Evolutionary conservation across 2,888 invertebrate species (phyloP).

Genomic region (Nasonia oneida): DNA sequence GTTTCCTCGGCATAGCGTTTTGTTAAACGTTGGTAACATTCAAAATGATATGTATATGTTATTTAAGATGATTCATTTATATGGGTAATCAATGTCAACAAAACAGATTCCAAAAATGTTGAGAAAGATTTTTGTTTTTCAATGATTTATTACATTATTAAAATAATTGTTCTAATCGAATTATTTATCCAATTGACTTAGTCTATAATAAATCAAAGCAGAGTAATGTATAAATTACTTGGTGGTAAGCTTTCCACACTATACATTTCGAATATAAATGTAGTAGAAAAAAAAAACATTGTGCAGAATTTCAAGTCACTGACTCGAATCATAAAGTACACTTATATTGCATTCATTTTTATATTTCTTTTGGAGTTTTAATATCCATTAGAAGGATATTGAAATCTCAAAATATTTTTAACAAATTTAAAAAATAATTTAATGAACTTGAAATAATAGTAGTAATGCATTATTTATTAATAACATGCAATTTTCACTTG

Average conservation of each 20-base stretch:
- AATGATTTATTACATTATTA: constrained; percentile 33
- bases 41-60: constrained; percentile 31
- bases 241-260: neutral
- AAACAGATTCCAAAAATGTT: constrained; percentile 28
- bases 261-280: neutral
- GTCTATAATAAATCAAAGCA: constrained; percentile 30
- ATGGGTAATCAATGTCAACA: constrained; percentile 36
- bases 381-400: neutral
- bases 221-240: constrained; percentile 37
- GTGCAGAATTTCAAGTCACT: constrained; percentile 9
- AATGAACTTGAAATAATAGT: constrained; percentile 5
- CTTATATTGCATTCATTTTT: constrained; percentile 59
- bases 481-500: constrained; percentile 40
- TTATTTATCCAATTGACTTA: constrained; percentile 38
- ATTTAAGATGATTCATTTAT: constrained; percentile 53
- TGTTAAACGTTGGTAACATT: constrained; percentile 27
- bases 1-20: neutral
- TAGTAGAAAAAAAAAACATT: neutral
- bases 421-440: constrained; percentile 14
- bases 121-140: constrained; percentile 4
- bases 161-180: constrained; percentile 40
- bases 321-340: constrained; percentile 22
- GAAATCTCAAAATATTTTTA: neutral
- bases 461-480: constrained; percentile 27
- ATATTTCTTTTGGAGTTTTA: constrained; percentile 19